These are phyloP conservation scores for Trichechus manatus DNA, from an alignment of 2,113 vertebrate species.

Conservation along the genomic window DNA sequence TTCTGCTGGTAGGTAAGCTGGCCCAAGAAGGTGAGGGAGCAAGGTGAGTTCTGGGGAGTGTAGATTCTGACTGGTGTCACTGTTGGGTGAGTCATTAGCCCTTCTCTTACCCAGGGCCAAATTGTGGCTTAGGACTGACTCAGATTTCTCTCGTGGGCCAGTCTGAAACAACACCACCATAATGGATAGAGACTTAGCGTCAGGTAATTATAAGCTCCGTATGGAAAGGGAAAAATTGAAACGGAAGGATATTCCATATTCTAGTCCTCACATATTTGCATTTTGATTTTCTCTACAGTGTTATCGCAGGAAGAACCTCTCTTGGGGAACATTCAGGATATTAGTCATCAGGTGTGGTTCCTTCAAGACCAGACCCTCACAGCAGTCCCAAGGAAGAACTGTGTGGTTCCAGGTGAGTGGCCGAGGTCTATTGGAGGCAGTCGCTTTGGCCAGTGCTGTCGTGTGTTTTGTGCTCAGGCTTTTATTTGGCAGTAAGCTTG, in stretches of 20 bases:
- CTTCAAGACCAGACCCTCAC: slow-evolving; percentile 38
- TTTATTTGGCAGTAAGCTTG: not conserved
- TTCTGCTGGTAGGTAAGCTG: not conserved
- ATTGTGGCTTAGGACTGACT: not conserved
- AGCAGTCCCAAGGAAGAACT: slow-evolving; percentile 37
- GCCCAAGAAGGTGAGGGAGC: not conserved
- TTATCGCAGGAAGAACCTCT: fast-evolving
- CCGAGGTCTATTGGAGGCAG: not conserved
- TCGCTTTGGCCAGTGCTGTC: not conserved
- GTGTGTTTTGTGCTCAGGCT: not conserved
- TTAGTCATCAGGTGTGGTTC: slow-evolving; percentile 51
- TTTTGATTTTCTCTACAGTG: slow-evolving; percentile 33
- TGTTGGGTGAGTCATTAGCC: not conserved
- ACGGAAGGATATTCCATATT: not conserved
- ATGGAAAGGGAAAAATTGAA: not conserved
- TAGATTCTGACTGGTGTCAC: not conserved
- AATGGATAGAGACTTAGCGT: fast-evolving
- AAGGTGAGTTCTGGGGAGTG: not conserved
- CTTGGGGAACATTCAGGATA: slow-evolving; percentile 31
- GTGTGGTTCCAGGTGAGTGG: not conserved
- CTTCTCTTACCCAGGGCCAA: not conserved
- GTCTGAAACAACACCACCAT: not conserved
- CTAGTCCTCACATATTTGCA: not conserved
- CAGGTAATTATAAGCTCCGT: not conserved
- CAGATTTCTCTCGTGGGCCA: not conserved